A percentile compares a stretch with the other conserved stretches of the same genome.
Evolutionary conservation across 2,797 vertebrate species (phyloP).

Genomic region (Acomys russatus): DNA sequence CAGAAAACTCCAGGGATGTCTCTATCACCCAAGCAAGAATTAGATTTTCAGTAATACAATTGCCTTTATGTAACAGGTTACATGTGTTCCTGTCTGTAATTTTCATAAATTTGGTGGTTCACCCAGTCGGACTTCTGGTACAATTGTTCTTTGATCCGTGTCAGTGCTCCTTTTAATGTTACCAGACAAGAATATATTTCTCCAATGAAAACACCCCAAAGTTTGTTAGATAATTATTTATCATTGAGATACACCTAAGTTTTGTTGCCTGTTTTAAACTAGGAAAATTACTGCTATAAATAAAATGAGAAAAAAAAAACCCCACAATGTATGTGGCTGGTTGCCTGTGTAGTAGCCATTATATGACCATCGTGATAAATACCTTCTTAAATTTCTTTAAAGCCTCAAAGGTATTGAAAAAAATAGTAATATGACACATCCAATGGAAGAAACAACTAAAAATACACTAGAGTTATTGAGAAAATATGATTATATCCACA

Average conservation of each 20-base stretch:
- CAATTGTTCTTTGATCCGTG: neutral
- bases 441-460: neutral
- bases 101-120: neutral
- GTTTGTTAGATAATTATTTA: neutral
- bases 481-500: neutral
- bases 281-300: neutral
- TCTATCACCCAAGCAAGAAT: neutral
- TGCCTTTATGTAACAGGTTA: fast-evolving
- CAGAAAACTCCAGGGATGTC: neutral
- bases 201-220: neutral
- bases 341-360: neutral
- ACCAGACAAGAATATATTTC: neutral
- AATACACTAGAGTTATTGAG: neutral
- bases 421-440: neutral
- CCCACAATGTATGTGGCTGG: neutral
- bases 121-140: neutral
- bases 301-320: neutral
- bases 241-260: neutral
- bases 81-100: neutral
- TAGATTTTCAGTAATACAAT: neutral
- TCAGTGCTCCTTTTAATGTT: neutral
- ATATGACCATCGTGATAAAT: neutral
- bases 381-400: neutral
- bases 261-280: neutral
- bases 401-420: neutral